Base-by-base conservation (phyloP, 2,797 vertebrate genomes). In the Babyrousa celebensis region DNA sequence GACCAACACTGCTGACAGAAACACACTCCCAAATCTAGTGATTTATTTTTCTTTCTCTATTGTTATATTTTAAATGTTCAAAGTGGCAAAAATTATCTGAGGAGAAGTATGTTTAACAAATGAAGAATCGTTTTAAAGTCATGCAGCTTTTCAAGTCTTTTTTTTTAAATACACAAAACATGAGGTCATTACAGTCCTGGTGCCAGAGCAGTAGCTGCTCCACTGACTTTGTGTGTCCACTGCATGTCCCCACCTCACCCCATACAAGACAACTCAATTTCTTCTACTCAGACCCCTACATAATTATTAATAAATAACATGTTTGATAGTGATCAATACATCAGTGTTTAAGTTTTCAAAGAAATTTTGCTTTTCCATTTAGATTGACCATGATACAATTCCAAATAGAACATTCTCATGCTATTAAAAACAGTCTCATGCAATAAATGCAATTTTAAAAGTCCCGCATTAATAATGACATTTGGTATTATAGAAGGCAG, bases 401-500 rank as follows among this genome's bases (percentile, higher is more conserved):
- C 90, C 96, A 96, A 96, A 95, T 3, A 92, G 78, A 88, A 96
- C 72, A 97, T 78, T 87, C 83, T 97, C 97, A 97, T 97, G 97
- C 96, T 95, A 89, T 91, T 91, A 96, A 94, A 95, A 97, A 96
- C 74, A 95, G 96, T 86, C 77, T 91, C 97, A 96, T 97, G 97
- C 96, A 96, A n/a, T 83, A 94, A 85, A 52, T 58, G 82, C 75
- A 75, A 94, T 82, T 97, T 97, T 82, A 88, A 96, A 97, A 96
- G 72, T 91, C 68, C 90, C 67, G 65, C 7, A 17, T 88, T 72
- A 93, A 56, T 89, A 97, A 97, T 40, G 85, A 92, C 71, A 93
- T 95, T 95, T 96, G 94, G 84, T 91, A 92, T 91, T 93, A 93
- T 15, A 95, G 91, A 96, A 95, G 79, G 91, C 54, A 94, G 65